Base-by-base conservation (phyloP, 2,113 vertebrate species). In the Eolophus roseicapilla region DNA sequence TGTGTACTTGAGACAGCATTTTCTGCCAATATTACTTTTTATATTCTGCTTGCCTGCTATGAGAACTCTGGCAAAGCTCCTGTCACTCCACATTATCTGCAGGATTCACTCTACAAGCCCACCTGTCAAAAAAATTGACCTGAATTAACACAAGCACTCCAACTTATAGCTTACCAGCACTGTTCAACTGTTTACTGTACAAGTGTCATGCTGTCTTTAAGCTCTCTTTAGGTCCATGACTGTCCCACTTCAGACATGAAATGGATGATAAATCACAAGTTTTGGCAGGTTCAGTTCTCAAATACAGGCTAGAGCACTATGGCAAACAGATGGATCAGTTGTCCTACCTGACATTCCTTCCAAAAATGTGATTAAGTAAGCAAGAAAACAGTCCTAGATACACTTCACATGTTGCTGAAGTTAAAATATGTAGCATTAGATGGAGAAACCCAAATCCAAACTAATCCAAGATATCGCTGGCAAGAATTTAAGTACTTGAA, bases 401-500 rank as follows among this genome's bases (percentile, higher is more conserved):
- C 15, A 13, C 35, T 57, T 12, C 20, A 47, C 3, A 25, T 0
- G 2, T 37, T 39, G 7, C 18, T 74, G 52, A n/a, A 92, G 13
- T 47, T 2, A 47, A 70, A 70, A 62, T 15, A 11, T 29, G 3
- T 6, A 67, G 13, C 15, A 57, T 43, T 57, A 74, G 8, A 17
- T 78, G 41, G 29, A 39, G 19, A 85, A 62, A 87, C 18, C 17
- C 55, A 41, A 64, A 55, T 27, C 9, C 11, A 60, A 88, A 75
- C 3, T 4, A 39, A 62, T 19, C 2, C 64, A 82, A 12, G 2
- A 10, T 43, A 20, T 81, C 11, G 2, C 9, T 65, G 3, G 1
- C 31, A 25, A 71, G 8, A 81, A 53, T 9, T 81, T 64, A 43
- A 81, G 20, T 17, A 74, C 4, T 47, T 84, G 39, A 80, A 44